phyloP scores from a whole-genome alignment of 1,140 invertebrate genomes.

The Anagrus nilaparvatae region DNA sequence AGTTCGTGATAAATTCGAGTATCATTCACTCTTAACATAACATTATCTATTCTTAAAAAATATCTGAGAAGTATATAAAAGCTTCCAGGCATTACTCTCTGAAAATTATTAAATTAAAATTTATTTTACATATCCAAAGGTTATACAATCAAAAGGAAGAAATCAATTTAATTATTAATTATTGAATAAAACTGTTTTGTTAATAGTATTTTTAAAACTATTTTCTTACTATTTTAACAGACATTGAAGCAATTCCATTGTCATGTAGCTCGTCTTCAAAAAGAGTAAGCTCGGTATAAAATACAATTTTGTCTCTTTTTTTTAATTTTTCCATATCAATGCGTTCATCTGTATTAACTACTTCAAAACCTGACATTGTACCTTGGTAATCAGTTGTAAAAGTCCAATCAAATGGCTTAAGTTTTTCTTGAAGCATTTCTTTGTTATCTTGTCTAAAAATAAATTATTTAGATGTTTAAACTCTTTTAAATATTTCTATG shows the following conservation, averaged over 20 bases:
- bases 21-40: slow-evolving; percentile 81
- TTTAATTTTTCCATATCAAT: slow-evolving; percentile 89
- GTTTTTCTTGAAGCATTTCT: slow-evolving; percentile 62
- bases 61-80: slow-evolving; percentile 87
- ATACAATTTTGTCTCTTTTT: slow-evolving; percentile 82
- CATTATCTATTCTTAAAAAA: slow-evolving; percentile 89
- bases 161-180: slow-evolving; percentile 11
- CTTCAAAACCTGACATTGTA: slow-evolving; percentile 53
- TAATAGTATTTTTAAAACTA: neutral
- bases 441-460: slow-evolving; percentile 40
- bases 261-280: slow-evolving; percentile 99
- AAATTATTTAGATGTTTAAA: no score
- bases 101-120: slow-evolving; percentile 33
- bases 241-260: slow-evolving; percentile 84
- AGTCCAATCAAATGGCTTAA: slow-evolving; percentile 96
- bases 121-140: slow-evolving; percentile 11
- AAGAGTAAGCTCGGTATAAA: slow-evolving; percentile 86
- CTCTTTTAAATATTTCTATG: no score
- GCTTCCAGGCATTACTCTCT: slow-evolving; percentile 91
- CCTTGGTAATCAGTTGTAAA: slow-evolving; percentile 92
- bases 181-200: neutral
- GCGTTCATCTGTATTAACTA: slow-evolving; percentile 57
- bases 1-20: slow-evolving; percentile 85
- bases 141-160: slow-evolving; percentile 1
- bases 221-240: slow-evolving; percentile 87